phyloP scores from a whole-genome alignment of 2,797 vertebrate species.

The Onychomys torridus region DNA sequence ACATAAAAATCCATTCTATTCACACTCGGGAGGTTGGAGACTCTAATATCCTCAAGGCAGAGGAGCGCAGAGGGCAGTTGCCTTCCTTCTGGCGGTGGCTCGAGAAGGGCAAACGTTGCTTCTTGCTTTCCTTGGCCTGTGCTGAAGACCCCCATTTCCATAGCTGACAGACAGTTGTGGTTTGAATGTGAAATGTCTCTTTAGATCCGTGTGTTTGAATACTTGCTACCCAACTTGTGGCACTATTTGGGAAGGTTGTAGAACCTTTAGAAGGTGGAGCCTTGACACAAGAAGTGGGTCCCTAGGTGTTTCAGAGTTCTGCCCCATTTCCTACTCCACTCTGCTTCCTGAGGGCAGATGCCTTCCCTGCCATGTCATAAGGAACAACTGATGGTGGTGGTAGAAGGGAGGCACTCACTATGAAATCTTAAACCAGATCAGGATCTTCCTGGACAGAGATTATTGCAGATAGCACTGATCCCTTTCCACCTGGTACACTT shows the following conservation, averaged over 20 bases:
- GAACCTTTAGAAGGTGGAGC: neutral
- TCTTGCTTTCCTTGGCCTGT: neutral
- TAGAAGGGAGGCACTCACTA: neutral
- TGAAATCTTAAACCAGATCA: neutral
- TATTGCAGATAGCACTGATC: neutral
- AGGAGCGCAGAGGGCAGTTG: accelerated
- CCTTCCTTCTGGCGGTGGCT: neutral
- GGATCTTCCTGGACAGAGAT: no score
- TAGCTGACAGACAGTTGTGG: neutral
- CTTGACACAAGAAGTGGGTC: neutral
- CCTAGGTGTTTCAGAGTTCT: no score
- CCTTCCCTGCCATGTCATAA: neutral
- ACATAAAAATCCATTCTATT: neutral
- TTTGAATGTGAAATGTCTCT: neutral
- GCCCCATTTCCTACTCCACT: neutral
- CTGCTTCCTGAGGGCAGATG: neutral
- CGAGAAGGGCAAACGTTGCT: neutral
- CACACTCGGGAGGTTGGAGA: neutral
- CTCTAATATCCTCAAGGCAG: neutral
- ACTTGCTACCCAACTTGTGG: neutral
- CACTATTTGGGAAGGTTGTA: neutral
- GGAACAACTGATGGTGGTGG: neutral
- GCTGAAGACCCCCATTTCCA: no score
- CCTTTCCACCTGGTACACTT: neutral
- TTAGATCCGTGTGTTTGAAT: neutral